A percentile compares a stretch with the other conserved stretches of the same genome.
phyloP scores from a whole-genome alignment of 1,140 invertebrate species.

The Brachionus sp. region DNA sequence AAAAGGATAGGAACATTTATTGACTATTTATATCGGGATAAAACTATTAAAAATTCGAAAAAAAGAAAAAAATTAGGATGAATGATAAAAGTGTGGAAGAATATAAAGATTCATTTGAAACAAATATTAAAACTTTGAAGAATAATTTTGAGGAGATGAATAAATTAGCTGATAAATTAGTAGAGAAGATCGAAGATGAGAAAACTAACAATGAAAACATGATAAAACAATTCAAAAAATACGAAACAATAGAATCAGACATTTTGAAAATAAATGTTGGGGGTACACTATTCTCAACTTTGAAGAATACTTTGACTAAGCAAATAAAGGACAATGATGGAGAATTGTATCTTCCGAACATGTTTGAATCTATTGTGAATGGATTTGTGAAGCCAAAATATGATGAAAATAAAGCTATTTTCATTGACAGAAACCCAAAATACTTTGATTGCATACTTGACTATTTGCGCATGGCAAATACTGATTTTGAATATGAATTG shows the following conservation, averaged over 20 bases:
- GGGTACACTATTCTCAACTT: neutral
- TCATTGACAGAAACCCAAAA: constrained; percentile 15
- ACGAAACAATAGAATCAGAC: neutral
- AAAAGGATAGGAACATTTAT: no score
- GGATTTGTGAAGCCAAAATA: neutral
- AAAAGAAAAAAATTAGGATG: no score
- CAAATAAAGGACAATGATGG: neutral
- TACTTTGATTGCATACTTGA: constrained; percentile 12
- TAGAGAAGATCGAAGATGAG: neutral
- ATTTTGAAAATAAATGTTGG: neutral
- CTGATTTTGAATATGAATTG: constrained; percentile 14
- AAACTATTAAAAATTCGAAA: no score
- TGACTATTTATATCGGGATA: no score
- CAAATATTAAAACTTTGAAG: no score
- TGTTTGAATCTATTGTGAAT: neutral
- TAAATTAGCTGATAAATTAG: neutral
- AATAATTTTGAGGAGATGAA: no score
- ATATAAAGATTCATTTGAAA: no score
- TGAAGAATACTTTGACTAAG: neutral
- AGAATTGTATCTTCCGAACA: neutral
- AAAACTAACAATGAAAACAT: constrained; percentile 1
- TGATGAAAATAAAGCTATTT: constrained; percentile 8
- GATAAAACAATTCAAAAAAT: neutral
- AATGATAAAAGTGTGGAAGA: no score
- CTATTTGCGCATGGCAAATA: constrained; percentile 15